phyloP scores from a whole-genome alignment of 2,113 vertebrate species.

The Ahaetulla prasina region DNA sequence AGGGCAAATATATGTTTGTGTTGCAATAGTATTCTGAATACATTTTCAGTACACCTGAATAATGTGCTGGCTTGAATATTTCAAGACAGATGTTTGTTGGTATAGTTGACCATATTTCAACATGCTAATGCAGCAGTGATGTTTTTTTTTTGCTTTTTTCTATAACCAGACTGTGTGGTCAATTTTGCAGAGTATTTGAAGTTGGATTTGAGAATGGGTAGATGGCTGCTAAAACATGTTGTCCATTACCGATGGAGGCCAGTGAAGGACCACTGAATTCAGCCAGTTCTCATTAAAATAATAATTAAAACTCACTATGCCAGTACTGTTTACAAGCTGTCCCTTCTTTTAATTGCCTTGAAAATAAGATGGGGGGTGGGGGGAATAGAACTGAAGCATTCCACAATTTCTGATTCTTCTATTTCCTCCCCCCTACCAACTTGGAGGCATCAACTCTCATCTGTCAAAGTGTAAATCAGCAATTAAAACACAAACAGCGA shows the following conservation, averaged over 20 bases:
- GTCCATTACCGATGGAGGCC: constrained; percentile 39
- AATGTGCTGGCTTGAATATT: not conserved
- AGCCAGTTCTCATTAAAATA: constrained; percentile 64
- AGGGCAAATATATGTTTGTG: constrained; percentile 34
- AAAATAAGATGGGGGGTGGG: constrained; percentile 46
- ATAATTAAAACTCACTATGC: constrained; percentile 59
- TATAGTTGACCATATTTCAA: not conserved
- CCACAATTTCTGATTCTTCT: constrained; percentile 58
- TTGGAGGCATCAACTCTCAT: constrained; percentile 85
- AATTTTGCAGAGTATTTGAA: constrained; percentile 45
- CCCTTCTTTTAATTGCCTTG: constrained; percentile 66
- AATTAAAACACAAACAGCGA: constrained; percentile 91
- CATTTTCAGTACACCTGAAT: constrained; percentile 31
- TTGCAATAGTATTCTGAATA: constrained; percentile 31
- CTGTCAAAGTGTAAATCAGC: constrained; percentile 90
- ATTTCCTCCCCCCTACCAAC: constrained; percentile 60
- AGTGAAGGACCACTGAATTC: constrained; percentile 42
- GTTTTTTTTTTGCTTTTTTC: constrained; percentile 14
- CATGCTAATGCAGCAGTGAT: not conserved
- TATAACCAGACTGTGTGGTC: constrained; percentile 39
- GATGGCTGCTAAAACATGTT: constrained; percentile 48
- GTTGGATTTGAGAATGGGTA: not conserved
- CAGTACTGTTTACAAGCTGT: constrained; percentile 58
- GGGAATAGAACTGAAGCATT: constrained; percentile 60
- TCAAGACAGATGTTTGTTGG: rapidly evolving